Base-by-base conservation (phyloP, 2,797 vertebrate genomes). In the Perodicticus potto region DNA sequence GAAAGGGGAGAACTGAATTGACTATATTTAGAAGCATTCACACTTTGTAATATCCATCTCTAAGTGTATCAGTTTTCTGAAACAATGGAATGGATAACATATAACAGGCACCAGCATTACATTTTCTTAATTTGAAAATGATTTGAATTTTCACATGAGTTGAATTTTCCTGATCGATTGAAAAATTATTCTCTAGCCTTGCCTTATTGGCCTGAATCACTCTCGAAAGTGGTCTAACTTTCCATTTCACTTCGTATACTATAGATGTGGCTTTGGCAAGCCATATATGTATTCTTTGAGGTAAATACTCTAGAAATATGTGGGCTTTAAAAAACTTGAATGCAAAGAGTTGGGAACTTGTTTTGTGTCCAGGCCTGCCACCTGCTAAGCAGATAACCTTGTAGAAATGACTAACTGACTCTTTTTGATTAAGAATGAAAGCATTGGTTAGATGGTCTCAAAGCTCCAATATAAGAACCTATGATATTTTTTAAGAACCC, bases 161-260 rank as follows among this genome's bases (percentile, higher is more conserved):
- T 86, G 65, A 63, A 32, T 72, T 96, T 90, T 87, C n/a, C 72
- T 67, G 45, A 61, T 89, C 23, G 32, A 5, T 72, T 81, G 76
- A 12, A 86, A 85, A 81, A 73, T 29, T 53, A 49, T 63, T 37
- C 10, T 65, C 29, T 27, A 27, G 7, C 53, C 43, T 90, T 92
- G 20, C 43, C 17, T 40, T n/a, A 40, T 86, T 95, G 92, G 49
- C 34, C 61, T 32, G 25, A 87, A 29, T 92, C 53, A 53, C 67
- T 90, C 25, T 53, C 78, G 61, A 85, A 13, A 78, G 20, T 37
- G 23, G 57, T 57, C 25, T 76, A 34, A 78, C 29, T 89, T 91
- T 65, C 69, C 59, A 37, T 78, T 92, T 89, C 22, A 25, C 13
- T 69, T 84, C 23, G 37, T 76, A 20, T 4, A 72, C 67, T 65